Conservation (phyloP, 2,113 vertebrate species). For the Guaruba guarouba region DNA sequence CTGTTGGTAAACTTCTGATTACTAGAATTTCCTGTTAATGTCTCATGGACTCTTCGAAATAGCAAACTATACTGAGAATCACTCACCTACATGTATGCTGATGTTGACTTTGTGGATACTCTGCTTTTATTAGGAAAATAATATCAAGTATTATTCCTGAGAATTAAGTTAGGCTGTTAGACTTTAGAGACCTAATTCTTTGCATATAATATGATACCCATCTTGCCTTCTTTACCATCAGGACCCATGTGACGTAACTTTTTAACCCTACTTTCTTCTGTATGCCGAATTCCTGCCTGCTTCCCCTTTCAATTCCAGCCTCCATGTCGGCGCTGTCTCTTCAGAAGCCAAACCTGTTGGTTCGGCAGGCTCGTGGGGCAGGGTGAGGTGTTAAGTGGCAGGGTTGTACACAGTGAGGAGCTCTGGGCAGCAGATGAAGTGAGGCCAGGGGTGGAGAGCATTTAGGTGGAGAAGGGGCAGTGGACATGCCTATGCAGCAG, state of each 20-base stretch:
- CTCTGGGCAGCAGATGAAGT: neutral
- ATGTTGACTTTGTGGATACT: neutral
- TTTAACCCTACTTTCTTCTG: neutral
- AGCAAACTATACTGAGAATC: neutral
- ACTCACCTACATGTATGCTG: neutral
- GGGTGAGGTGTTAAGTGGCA: too few relatives aligned
- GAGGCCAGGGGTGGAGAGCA: neutral
- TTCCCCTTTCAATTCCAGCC: neutral
- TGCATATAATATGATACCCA: rapidly evolving
- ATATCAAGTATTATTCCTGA: neutral
- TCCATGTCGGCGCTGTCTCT: neutral
- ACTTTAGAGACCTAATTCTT: neutral
- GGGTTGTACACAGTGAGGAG: too few relatives aligned
- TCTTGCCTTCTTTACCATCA: neutral
- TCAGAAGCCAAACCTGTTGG: neutral
- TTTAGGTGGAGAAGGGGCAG: neutral
- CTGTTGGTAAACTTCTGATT: neutral
- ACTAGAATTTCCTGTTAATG: neutral
- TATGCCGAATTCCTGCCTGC: neutral
- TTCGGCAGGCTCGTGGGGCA: neutral
- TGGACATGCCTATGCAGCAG: rapidly evolving
- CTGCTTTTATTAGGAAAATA: neutral
- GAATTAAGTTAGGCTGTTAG: neutral
- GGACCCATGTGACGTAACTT: neutral
- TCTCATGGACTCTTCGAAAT: neutral